These are phyloP conservation scores for Phymorhynchus buccinoides DNA, from an alignment of 1,140 invertebrate species.

Conservation along the genomic window DNA sequence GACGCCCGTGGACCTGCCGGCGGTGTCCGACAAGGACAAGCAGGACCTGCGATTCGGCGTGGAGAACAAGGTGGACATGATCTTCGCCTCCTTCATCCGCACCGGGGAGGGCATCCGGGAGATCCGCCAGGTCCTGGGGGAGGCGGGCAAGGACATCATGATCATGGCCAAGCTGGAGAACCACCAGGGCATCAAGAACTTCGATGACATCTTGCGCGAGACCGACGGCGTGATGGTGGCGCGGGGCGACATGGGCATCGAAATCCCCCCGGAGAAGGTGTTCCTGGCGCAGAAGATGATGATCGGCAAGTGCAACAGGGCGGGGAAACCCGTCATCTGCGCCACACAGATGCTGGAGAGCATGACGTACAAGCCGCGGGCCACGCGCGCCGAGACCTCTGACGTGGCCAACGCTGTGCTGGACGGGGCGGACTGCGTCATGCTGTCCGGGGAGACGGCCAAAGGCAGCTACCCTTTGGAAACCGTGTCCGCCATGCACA, in stretches of 20 bases:
- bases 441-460: slow-evolving; percentile 98
- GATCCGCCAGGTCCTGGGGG: slow-evolving; percentile 90
- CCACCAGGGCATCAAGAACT: slow-evolving; percentile 94
- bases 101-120: slow-evolving; percentile 90
- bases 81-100: slow-evolving; percentile 99
- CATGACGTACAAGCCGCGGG: slow-evolving; percentile 97
- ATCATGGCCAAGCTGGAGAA: slow-evolving; percentile 99
- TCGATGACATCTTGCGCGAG: slow-evolving; percentile 94
- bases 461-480: slow-evolving; percentile 93
- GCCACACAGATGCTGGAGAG: slow-evolving; percentile 98
- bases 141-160: slow-evolving; percentile 93
- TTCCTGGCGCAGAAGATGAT: slow-evolving; percentile 98
- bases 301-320: slow-evolving; percentile 83
- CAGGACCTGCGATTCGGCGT: slow-evolving; percentile 95
- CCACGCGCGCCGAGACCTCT: slow-evolving; percentile 95
- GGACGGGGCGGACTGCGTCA: slow-evolving; percentile 98
- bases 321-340: slow-evolving; percentile 96
- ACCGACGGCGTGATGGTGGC: slow-evolving; percentile 98
- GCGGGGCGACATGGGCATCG: slow-evolving; percentile 95
- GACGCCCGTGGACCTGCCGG: slow-evolving; percentile 95
- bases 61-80: slow-evolving; percentile 96
- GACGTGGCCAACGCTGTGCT: slow-evolving; percentile 98
- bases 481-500: slow-evolving; percentile 91
- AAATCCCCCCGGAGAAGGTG: slow-evolving; percentile 97
- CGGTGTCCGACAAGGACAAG: slow-evolving; percentile 98